Percentiles rank a stretch among this genome's conserved stretches.
These are phyloP conservation scores for Gymnarchus niloticus DNA, from an alignment of 2,113 vertebrate species.

Conservation along the genomic window DNA sequence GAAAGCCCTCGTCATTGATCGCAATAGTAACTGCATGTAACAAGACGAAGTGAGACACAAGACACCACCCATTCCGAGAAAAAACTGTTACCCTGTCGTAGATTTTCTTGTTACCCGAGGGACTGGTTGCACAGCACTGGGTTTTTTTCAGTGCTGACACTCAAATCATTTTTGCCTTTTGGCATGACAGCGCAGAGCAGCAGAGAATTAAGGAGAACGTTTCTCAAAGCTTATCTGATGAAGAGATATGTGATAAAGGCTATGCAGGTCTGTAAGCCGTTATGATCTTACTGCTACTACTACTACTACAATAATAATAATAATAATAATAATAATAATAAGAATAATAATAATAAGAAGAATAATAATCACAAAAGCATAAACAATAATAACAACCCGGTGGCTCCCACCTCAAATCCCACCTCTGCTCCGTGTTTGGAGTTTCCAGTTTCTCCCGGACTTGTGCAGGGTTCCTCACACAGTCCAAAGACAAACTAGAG, in stretches of 20 bases:
- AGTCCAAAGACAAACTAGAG: no score
- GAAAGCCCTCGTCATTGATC: slow-evolving; percentile 1
- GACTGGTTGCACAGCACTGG: not conserved
- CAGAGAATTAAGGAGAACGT: not conserved
- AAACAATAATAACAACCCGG: no score
- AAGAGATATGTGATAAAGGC: not conserved
- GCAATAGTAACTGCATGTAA: not conserved
- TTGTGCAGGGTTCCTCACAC: no score
- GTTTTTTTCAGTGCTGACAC: no score
- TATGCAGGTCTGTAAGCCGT: not conserved
- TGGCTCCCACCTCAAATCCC: no score
- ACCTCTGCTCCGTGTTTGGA: no score
- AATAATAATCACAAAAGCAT: no score
- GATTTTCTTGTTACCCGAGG: not conserved
- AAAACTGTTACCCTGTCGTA: no score
- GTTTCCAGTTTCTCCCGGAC: no score
- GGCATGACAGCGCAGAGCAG: not conserved
- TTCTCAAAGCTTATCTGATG: not conserved
- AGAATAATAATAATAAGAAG: no score
- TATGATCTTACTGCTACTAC: not conserved
- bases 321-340: not conserved
- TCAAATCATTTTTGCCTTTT: not conserved
- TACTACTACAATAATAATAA: not conserved
- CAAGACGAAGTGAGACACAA: not conserved
- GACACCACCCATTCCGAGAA: not conserved